Evolutionary conservation across 64 coral and sea anemone genomes (phyloP).

Genomic region (Orbicella faveolata): DNA sequence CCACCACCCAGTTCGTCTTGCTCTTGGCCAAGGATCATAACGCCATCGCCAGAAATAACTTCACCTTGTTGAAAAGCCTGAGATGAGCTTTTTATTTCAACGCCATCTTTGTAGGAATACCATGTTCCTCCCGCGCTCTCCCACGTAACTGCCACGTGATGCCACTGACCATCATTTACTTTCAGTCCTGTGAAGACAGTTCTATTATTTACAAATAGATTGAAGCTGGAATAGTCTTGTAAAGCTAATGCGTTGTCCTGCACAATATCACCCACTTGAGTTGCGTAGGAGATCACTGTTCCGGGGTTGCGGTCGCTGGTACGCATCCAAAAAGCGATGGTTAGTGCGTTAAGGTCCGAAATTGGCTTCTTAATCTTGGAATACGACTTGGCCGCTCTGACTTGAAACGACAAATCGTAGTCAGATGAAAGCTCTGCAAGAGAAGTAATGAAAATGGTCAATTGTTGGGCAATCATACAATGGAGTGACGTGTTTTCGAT

Average conservation of each 20-base stretch:
- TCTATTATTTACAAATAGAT: conserved; percentile 76
- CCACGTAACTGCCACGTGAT: conserved; percentile 86
- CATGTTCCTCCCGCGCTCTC: conserved; percentile 54
- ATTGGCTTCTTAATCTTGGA: conserved; percentile 39
- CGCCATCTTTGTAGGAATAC: conserved; percentile 41
- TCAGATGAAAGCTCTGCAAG: conserved; percentile 70
- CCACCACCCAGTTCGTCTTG: conserved; percentile 52
- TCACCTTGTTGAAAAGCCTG: conserved; percentile 46
- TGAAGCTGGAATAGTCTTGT: conserved; percentile 70
- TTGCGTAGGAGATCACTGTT: conserved; percentile 70
- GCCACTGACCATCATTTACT: conserved; percentile 74
- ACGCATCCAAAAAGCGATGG: conserved; percentile 76
- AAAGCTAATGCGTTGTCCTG: conserved; percentile 72
- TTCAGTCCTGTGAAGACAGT: conserved; percentile 54
- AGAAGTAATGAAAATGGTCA: not conserved
- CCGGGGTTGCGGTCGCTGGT: conserved; percentile 69
- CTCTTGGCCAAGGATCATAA: conserved; percentile 58
- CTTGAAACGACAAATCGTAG: conserved; percentile 70
- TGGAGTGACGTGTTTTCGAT: not conserved
- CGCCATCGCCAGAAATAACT: conserved; percentile 39
- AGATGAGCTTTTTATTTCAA: not conserved
- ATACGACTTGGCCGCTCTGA: conserved; percentile 50
- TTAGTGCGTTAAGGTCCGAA: conserved; percentile 61
- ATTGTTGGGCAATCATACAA: not conserved
- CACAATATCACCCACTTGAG: conserved; percentile 27